Conservation (phyloP, 2,888 invertebrate genomes). For the Drosophila kambysellisi region DNA sequence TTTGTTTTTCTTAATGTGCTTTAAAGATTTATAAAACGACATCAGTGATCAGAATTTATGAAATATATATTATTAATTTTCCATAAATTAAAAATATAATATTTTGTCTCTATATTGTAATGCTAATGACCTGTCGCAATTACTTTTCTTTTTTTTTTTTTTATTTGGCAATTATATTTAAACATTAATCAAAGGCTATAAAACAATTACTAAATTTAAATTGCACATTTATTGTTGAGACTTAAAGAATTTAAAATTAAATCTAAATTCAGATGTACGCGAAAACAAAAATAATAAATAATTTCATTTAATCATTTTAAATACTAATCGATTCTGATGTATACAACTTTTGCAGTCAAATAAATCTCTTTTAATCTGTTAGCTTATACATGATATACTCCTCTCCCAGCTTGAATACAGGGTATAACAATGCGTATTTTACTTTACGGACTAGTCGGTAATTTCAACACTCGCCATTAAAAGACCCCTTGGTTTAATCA, state of each 20-base stretch:
- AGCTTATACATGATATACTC: not conserved
- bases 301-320: fast-evolving
- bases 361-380: not conserved
- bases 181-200: too few species aligned
- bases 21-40: fast-evolving
- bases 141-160: too few species aligned
- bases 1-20: not conserved
- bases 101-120: too few species aligned
- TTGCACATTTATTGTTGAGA: not conserved
- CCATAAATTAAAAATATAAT: not conserved
- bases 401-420: not conserved
- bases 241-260: not conserved
- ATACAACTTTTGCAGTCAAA: not conserved
- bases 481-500: slow-evolving; percentile 42
- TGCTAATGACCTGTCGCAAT: too few species aligned
- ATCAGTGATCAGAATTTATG: too few species aligned
- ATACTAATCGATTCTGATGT: not conserved
- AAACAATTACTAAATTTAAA: too few species aligned
- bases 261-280: not conserved
- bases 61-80: not conserved
- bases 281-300: not conserved
- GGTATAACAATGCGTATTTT: slow-evolving; percentile 50
- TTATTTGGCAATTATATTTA: too few species aligned
- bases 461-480: slow-evolving; percentile 37
- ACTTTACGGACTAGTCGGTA: slow-evolving; percentile 15